Evolutionary conservation across 2,888 invertebrate species (phyloP), one percentile per base, ranked within the genome.

Genomic region (Brachycybe producta): DNA sequence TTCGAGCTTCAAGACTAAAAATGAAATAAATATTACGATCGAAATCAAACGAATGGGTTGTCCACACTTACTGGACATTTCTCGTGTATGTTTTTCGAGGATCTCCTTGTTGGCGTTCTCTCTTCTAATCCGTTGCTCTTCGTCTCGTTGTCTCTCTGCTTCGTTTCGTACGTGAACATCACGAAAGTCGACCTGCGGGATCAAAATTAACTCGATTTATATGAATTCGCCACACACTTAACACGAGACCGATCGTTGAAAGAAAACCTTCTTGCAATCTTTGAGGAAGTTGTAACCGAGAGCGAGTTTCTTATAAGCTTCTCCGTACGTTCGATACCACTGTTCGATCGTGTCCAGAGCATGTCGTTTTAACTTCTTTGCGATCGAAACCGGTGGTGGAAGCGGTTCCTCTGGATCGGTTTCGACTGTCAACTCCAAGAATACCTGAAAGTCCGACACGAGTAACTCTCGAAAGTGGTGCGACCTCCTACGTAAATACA

Each of bases 301-400:
- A 2, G 61, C 57, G 11, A 75, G 62, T 57, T 69, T 66, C 54
- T 66, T 67, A 60, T 74, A 73, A 8, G 62, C 66, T 5, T 61
- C 55, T 11, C 70, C 69, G 63, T 64, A 75, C 41, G 66, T 65
- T 3, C 65, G 61, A 52, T 70, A 60, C 76, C 76, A 76, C 34
- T 66, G 61, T 44, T 71, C 67, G 24, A 75, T 62, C 8, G 66
- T 62, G 57, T 65, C 64, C 13, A 72, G 60, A n/a, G 71, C 63
- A 38, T 64, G 60, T 11, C 61, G 57, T 58, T 70, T 71, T 49
- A 75, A 61, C 24, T 60, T 64, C 39, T 64, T 61, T 2, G 74
- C 73, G 13, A 64, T 67, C 48, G 61, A 52, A 50, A 64, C 61
- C 2, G 76, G 76, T 32, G 69, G 69, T 2, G 75, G 75, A n/a